Conservation (phyloP, 2,113 vertebrate genomes). For the Paralichthys olivaceus region DNA sequence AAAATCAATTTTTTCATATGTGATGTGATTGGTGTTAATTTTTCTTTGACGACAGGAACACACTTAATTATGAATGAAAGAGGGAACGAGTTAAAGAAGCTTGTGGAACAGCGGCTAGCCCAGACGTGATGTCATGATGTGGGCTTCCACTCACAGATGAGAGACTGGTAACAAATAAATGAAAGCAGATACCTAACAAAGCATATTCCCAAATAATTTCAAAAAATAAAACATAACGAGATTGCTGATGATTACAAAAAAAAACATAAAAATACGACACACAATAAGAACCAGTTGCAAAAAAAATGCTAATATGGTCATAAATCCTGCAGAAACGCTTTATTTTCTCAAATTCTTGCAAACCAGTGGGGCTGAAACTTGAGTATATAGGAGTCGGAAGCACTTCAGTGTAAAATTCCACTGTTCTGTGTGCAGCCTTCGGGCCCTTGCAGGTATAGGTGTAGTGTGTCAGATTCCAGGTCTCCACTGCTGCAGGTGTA, state of each 20-base stretch:
- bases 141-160: not conserved
- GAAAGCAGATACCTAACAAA: not conserved
- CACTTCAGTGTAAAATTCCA: constrained; percentile 59
- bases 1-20: too few species aligned
- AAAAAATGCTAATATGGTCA: not conserved
- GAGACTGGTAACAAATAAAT: not conserved
- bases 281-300: not conserved
- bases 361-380: constrained; percentile 19
- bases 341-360: constrained; percentile 19
- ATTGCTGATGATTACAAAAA: not conserved
- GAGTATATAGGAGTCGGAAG: constrained; percentile 6
- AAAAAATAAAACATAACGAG: not conserved
- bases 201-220: not conserved
- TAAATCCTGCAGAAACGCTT: not conserved
- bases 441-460: constrained; percentile 54
- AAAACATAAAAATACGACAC: not conserved
- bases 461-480: constrained; percentile 69
- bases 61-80: too few species aligned
- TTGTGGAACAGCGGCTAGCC: too few species aligned
- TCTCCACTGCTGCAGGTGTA: constrained; percentile 64
- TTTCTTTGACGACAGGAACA: too few species aligned
- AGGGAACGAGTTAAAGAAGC: too few species aligned
- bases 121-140: too few species aligned
- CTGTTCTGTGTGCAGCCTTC: constrained; percentile 34
- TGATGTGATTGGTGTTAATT: too few species aligned